Evolutionary conservation across 2,113 vertebrate genomes (phyloP).

Genomic region (Elachura formosa): DNA sequence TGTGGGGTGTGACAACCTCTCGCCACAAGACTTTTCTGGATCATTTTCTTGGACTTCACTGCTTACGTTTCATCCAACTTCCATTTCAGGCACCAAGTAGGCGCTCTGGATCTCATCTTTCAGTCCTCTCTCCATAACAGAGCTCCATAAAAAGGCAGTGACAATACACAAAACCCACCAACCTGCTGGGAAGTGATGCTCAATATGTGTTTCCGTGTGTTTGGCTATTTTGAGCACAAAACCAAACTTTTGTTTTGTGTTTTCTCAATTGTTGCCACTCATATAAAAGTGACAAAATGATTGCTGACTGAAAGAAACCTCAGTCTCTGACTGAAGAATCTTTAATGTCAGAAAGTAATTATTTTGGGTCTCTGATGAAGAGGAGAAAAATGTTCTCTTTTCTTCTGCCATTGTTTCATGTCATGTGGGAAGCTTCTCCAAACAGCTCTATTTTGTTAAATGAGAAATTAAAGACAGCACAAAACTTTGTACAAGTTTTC

Average conservation of each 20-base stretch:
- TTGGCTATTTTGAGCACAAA: background rate
- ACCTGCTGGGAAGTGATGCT: background rate
- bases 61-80: background rate
- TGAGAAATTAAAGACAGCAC: background rate
- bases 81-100: slow-evolving; percentile 4
- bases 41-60: background rate
- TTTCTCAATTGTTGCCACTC: background rate
- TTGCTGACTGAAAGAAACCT: background rate
- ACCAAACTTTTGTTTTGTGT: background rate
- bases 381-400: background rate
- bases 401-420: background rate
- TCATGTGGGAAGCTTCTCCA: background rate
- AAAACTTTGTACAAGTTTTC: background rate
- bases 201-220: background rate
- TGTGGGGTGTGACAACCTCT: background rate
- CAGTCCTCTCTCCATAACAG: background rate
- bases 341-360: background rate
- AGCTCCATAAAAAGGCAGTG: background rate
- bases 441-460: background rate
- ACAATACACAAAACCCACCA: background rate
- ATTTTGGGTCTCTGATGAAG: background rate
- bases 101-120: background rate
- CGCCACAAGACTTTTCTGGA: background rate
- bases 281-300: background rate
- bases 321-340: background rate